Conservation (phyloP, 2,113 vertebrate species). For the Aix galericulata region DNA sequence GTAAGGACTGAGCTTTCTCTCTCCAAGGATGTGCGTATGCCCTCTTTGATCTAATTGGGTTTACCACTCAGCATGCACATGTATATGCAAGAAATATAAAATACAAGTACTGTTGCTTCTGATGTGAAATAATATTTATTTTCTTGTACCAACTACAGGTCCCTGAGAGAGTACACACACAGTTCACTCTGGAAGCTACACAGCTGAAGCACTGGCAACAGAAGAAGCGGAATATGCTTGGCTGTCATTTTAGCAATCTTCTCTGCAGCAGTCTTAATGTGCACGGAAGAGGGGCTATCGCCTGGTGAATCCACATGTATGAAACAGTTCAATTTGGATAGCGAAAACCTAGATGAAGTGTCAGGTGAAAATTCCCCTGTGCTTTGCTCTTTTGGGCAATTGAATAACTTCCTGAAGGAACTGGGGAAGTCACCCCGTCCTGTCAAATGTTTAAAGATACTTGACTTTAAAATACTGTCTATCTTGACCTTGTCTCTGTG, state of each 20-base stretch:
- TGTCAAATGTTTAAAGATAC: neutral
- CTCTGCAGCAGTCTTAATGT: neutral
- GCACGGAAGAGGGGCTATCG: neutral
- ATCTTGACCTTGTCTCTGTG: neutral
- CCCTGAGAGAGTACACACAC: neutral
- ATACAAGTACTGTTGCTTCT: neutral
- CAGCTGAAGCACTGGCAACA: neutral
- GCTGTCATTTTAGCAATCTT: neutral
- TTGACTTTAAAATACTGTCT: neutral
- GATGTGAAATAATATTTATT: conserved; percentile 32
- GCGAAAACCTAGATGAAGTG: neutral
- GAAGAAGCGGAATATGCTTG: neutral
- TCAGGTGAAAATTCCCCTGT: neutral
- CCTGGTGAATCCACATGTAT: accelerated
- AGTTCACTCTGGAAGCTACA: neutral
- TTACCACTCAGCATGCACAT: neutral
- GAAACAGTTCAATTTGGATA: neutral
- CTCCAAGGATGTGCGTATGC: conserved; percentile 18
- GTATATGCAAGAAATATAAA: conserved; percentile 15
- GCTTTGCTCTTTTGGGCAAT: neutral
- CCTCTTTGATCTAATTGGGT: conserved; percentile 14
- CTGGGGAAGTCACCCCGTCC: neutral
- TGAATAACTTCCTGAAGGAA: neutral
- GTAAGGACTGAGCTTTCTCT: conserved; percentile 27
- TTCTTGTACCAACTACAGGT: conserved; percentile 20